phyloP scores from a whole-genome alignment of 2,113 vertebrate genomes.

The Hippocampus guttulatus region DNA sequence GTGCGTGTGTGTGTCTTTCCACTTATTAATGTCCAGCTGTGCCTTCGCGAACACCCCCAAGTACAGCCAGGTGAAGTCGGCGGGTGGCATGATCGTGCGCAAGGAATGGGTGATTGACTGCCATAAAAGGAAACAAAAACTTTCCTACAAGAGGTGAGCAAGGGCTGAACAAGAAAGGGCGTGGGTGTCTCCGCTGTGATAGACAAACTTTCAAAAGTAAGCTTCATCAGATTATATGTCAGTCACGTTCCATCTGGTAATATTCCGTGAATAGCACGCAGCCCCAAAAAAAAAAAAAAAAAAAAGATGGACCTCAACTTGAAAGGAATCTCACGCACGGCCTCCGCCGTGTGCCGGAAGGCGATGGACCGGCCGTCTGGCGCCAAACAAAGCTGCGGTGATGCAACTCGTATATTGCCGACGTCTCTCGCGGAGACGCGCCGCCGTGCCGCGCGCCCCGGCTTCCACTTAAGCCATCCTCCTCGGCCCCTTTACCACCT shows the following conservation, averaged over 20 bases:
- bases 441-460: not conserved
- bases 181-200: too few relatives aligned
- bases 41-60: conserved; percentile 91
- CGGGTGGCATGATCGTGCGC: conserved; percentile 80
- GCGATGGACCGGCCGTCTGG: not conserved
- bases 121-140: conserved; percentile 75
- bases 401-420: not conserved
- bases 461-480: not conserved
- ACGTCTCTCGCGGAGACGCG: not conserved
- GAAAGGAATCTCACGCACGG: not conserved
- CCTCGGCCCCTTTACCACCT: conserved; percentile 24
- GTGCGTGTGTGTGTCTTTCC: not conserved
- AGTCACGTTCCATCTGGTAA: too few relatives aligned
- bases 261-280: too few relatives aligned
- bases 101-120: conserved; percentile 90
- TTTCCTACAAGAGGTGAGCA: conserved; percentile 77
- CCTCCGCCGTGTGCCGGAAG: not conserved
- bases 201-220: too few relatives aligned
- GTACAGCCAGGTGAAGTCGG: conserved; percentile 85
- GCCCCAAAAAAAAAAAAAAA: too few relatives aligned
- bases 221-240: too few relatives aligned
- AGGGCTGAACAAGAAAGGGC: too few relatives aligned
- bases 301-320: not conserved
- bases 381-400: not conserved
- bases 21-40: conserved; percentile 70